phyloP scores from a whole-genome alignment of 2,888 invertebrate species.

The Noctua fimbriata region DNA sequence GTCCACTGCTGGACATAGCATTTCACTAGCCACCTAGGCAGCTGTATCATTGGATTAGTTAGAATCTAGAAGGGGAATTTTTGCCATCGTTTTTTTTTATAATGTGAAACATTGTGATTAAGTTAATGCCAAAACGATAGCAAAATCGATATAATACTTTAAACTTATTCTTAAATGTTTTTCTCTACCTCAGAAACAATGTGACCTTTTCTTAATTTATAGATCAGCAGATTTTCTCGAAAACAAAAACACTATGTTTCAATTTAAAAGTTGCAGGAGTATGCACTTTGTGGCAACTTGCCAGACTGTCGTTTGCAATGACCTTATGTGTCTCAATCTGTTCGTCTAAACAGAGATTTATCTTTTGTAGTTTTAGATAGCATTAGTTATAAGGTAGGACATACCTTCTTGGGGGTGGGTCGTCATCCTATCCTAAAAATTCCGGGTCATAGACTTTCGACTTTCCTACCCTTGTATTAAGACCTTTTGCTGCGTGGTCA shows the following conservation, averaged over 20 bases:
- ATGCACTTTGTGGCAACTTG: constrained; percentile 38
- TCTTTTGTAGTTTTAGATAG: not conserved
- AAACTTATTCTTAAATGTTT: not conserved
- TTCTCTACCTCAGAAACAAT: not conserved
- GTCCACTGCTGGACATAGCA: no score
- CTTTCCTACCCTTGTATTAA: not conserved
- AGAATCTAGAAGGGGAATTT: not conserved
- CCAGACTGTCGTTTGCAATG: constrained; percentile 30
- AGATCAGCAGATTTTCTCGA: constrained; percentile 4
- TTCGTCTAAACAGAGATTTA: constrained; percentile 4
- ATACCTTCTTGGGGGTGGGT: not conserved
- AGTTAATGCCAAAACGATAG: not conserved
- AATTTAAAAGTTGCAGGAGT: constrained; percentile 35
- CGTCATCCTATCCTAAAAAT: not conserved
- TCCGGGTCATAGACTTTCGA: not conserved
- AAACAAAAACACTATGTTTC: constrained; percentile 23
- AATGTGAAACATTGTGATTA: not conserved
- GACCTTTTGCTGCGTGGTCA: not conserved
- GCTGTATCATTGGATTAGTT: not conserved
- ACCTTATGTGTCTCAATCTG: constrained; percentile 25
- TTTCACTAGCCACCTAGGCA: not conserved
- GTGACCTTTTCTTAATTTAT: not conserved
- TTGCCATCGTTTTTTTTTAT: not conserved
- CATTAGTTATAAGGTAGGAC: not conserved
- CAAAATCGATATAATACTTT: not conserved